Evolutionary conservation across 2,797 vertebrate species (phyloP).

Genomic region (Emydoidea blandingii): DNA sequence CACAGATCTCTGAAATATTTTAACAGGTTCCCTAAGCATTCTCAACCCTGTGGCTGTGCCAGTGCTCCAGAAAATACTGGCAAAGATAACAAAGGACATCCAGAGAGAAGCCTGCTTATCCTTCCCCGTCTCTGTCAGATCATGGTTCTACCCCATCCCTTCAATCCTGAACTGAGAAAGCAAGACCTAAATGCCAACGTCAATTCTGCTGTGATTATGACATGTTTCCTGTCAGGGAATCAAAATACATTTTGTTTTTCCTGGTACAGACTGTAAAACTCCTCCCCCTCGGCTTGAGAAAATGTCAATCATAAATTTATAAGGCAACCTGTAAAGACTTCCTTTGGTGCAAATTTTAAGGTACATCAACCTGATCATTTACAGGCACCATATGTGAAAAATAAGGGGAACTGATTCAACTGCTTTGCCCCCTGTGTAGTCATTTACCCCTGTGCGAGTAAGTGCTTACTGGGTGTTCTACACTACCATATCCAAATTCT

Average conservation of each 20-base stretch:
- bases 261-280: background rate
- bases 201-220: background rate
- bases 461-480: background rate
- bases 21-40: background rate
- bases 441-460: background rate
- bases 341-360: background rate
- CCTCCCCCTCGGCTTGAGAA: background rate
- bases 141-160: background rate
- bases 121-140: background rate
- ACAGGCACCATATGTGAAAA: background rate
- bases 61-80: background rate
- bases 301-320: background rate
- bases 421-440: background rate
- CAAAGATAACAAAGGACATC: background rate
- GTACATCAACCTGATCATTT: background rate
- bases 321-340: background rate
- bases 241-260: background rate
- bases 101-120: background rate
- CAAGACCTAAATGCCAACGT: background rate
- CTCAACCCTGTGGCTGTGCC: background rate
- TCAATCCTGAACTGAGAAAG: background rate
- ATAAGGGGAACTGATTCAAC: background rate
- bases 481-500: background rate
- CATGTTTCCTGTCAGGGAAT: background rate
- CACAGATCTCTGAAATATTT: background rate